Base-by-base conservation (phyloP, 1,140 invertebrate genomes). In the Drosophila dunni region DNA sequence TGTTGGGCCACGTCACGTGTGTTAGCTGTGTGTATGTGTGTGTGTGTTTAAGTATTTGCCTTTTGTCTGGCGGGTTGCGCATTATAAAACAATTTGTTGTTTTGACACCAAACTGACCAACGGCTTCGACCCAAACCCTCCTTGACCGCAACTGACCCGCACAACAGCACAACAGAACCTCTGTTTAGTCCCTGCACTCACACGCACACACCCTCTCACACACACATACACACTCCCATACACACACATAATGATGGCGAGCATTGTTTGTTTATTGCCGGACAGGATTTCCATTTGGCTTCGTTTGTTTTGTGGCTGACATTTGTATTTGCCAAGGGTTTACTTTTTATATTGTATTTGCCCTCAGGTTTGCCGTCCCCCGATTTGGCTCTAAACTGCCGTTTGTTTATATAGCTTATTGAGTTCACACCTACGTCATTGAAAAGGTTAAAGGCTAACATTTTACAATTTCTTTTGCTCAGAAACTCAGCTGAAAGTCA, bases 381-480 rank as follows among this genome's bases (percentile, higher is more conserved):
- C 48, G 29, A 33, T 46, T 13, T 17, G 15, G 17, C 17, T 38
- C 9, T n/a, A 20, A 33, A 45, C 8, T 44, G 2, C 40, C 48
- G 24, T 64, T 64, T 62, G 36, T 50, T 51, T 40, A 54, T 62
- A 45, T 54, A 51, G 40, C 50, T 63, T 65, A 82, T 81, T 81
- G 79, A 81, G 71, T 75, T 83, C 72, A 67, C 81, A 77, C 76
- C 72, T 84, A 40, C 34, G 60, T 11, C 9, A 13, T 46, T 7
- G 13, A 7, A 46, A 34, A 51, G 48, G 10, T 42, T n/a, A 63
- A 40, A 56, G 10, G 45, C 36, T 34, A 17, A 29, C 24, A 9
- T 13, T 58, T 40, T 58, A 17, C 33, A 4, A 2, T 56, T 56
- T 38, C 34, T 17, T 20, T 11, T 24, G 8, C 34, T 20, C 10